Evolutionary conservation across 2,888 invertebrate genomes (phyloP), one percentile per base, ranked within the genome.

Genomic region (Melikaiella ostensackeni): DNA sequence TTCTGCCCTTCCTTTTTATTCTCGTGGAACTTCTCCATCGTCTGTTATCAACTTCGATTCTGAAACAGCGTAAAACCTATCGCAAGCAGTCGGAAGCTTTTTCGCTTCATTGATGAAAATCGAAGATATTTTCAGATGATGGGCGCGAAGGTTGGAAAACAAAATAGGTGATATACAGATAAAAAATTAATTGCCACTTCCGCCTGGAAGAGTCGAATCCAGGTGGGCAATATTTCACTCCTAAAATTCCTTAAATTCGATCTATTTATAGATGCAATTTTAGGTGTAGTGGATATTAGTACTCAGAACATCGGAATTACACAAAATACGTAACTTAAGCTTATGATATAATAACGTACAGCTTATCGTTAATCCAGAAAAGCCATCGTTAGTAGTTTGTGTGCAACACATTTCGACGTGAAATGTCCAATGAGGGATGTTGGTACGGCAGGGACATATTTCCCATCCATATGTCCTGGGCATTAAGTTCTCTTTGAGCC

Each of bases 341-440:
- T 86, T 84, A 83, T 86, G 83, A 83, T 84, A 86, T 86, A 86
- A 87, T 88, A 87, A 87, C 85, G 83, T 84, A 81, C 79, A 81
- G 86, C 87, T 87, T 87, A 86, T 59, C 78, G 84, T 75, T 88
- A 88, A 88, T 87, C 84, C 83, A 80, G 77, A 83, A 80, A 77
- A 82, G 81, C 83, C 77, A 57, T 57, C 24, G 57, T 57, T 57
- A 24, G 57, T 24, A 24, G 24, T 16, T 57, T 57, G 13, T 27
- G 13, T 57, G 57, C 6, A 21, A 8, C 24, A 24, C 5, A 57
- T 57, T 24, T 13, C 24, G 24, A 24, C 9, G 24, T 24, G 57
- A 24, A 57, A 57, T 57, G 30, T 70, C n/a, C 30, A 70, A 70
- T 46, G 50, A 70, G n/a, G 9, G 46, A 70, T 70, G 30, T 9